Evolutionary conservation across 2,888 invertebrate species (phyloP).

Genomic region (Phytoseiulus persimilis): DNA sequence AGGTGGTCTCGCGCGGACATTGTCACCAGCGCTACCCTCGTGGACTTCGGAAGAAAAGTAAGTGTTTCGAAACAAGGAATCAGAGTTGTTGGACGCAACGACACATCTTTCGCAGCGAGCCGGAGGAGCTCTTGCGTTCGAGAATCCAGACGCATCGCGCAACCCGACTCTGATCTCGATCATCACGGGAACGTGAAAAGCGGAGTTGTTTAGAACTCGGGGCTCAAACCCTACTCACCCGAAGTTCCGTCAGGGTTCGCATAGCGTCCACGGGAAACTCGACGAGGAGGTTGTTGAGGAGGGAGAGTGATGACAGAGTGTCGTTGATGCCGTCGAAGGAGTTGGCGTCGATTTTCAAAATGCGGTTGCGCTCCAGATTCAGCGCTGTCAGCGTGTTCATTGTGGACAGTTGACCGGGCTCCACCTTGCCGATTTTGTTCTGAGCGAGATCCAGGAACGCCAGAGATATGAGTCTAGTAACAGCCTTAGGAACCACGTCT

Average conservation of each 20-base stretch:
- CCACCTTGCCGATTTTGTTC: conserved; percentile 69
- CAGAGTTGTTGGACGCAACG: neutral
- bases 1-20: neutral
- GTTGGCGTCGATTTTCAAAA: conserved; percentile 65
- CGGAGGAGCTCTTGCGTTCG: neutral
- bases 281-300: conserved; percentile 75
- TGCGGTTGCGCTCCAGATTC: conserved; percentile 76
- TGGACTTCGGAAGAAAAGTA: neutral
- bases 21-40: neutral
- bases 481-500: conserved; percentile 67
- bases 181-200: neutral
- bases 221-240: conserved; percentile 52
- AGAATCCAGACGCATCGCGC: too few species aligned
- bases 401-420: conserved; percentile 51
- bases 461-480: conserved; percentile 65
- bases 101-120: neutral
- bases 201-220: too few species aligned
- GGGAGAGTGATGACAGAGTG: conserved; percentile 74
- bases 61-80: neutral
- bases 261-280: conserved; percentile 77
- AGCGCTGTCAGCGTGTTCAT: conserved; percentile 73
- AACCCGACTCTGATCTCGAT: neutral
- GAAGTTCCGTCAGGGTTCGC: conserved; percentile 65
- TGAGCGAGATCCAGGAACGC: conserved; percentile 82
- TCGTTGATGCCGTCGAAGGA: conserved; percentile 70